These are phyloP conservation scores for Aurelia aurita DNA, from an alignment of 30 jellyfish, hydroid and myxozoan species.

Conservation along the genomic window DNA sequence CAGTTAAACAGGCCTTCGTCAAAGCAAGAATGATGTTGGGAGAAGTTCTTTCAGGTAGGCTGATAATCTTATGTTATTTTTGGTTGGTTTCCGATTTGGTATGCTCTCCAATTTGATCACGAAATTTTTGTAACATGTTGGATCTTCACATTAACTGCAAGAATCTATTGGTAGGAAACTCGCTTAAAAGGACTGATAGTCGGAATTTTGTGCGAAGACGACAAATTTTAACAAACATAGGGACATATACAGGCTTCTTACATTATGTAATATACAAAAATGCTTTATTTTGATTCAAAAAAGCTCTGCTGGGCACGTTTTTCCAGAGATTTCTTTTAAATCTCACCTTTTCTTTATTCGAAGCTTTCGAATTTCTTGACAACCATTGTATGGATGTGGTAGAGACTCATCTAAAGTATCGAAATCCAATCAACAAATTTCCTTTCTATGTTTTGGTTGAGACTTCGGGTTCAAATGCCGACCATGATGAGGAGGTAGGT, in stretches of 20 bases:
- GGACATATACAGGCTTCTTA: too few relatives aligned
- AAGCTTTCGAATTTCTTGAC: conserved; percentile 95
- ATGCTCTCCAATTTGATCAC: too few relatives aligned
- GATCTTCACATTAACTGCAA: too few relatives aligned
- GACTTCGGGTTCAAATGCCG: conserved; percentile 93
- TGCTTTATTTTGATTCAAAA: too few relatives aligned
- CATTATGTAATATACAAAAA: too few relatives aligned
- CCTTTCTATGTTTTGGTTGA: conserved; percentile 96
- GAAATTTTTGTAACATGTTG: too few relatives aligned
- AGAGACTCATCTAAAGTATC: conserved; percentile 55
- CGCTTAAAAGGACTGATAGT: too few relatives aligned
- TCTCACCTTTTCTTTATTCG: not conserved
- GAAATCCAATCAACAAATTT: conserved; percentile 75
- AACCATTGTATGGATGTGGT: conserved; percentile 61
- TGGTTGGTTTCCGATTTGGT: too few relatives aligned
- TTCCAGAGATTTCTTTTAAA: not conserved
- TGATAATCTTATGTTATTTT: not conserved
- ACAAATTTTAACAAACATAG: too few relatives aligned
- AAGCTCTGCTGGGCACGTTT: too few relatives aligned
- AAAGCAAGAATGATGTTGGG: conserved; percentile 91
- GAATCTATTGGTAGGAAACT: too few relatives aligned
- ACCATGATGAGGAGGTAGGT: conserved; percentile 90
- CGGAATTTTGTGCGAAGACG: too few relatives aligned
- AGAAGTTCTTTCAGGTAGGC: conserved; percentile 93
- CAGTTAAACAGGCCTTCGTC: conserved; percentile 74